Evolutionary conservation across 2,113 vertebrate genomes (phyloP).

Genomic region (Thalassoma bifasciatum): DNA sequence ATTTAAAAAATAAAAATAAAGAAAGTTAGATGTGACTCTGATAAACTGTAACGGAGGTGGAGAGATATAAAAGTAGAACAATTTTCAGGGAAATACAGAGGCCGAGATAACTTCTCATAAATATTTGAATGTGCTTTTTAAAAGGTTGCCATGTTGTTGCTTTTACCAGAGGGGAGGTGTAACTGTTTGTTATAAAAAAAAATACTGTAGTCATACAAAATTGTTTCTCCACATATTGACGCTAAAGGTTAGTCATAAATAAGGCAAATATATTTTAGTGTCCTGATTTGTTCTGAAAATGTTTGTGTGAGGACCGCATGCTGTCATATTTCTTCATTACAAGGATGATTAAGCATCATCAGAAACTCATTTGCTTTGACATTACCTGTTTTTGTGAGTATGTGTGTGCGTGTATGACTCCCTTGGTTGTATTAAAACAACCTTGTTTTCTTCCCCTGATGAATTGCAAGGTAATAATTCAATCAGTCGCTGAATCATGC

Average conservation of each 20-base stretch:
- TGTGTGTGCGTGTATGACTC: too few relatives aligned
- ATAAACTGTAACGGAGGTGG: not conserved
- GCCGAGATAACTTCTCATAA: too few relatives aligned
- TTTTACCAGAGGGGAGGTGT: too few relatives aligned
- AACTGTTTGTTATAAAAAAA: too few relatives aligned
- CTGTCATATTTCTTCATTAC: not conserved
- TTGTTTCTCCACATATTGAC: not conserved
- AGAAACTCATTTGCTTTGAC: not conserved
- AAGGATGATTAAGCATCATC: not conserved
- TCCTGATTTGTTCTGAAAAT: not conserved
- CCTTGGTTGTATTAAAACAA: not conserved
- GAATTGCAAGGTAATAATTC: constrained; percentile 2
- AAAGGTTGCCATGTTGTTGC: too few relatives aligned
- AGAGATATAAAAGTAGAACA: not conserved
- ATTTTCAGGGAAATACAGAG: too few relatives aligned
- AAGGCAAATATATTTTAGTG: not conserved
- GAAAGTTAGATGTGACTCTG: not conserved
- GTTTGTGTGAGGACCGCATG: not conserved
- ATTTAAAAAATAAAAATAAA: not conserved
- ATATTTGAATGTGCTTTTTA: too few relatives aligned
- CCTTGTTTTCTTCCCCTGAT: not conserved
- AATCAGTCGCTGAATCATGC: not conserved
- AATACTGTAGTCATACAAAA: not conserved
- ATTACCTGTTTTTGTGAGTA: not conserved
- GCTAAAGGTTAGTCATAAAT: not conserved